A percentile compares a stretch with the other conserved stretches of the same genome.
These are phyloP conservation scores for Cryptocephalus moraei DNA, from an alignment of 2,888 invertebrate genomes.

Conservation along the genomic window DNA sequence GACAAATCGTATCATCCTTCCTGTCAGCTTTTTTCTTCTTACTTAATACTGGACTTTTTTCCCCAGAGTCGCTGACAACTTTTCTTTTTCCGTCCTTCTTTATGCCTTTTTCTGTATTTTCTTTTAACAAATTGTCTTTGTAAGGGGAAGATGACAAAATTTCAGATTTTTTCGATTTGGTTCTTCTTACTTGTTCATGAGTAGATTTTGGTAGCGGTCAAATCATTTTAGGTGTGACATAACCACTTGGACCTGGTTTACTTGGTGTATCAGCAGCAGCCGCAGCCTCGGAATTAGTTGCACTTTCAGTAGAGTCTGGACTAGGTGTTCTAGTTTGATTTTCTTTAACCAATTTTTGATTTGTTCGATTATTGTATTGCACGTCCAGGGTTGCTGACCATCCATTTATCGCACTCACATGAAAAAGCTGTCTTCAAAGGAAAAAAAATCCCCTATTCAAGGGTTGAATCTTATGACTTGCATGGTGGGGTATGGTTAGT, in stretches of 20 bases:
- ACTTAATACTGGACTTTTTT: no score
- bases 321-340: not conserved
- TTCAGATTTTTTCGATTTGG: constrained; percentile 1
- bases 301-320: not conserved
- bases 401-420: no score
- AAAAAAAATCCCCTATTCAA: no score
- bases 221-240: not conserved
- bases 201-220: not conserved
- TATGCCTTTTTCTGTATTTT: not conserved
- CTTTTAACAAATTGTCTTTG: not conserved
- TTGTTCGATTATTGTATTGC: no score
- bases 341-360: no score
- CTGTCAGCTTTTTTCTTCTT: not conserved
- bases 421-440: no score
- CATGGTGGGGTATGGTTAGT: no score
- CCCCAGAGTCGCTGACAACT: no score
- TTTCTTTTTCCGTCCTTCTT: not conserved
- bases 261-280: not conserved
- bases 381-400: no score
- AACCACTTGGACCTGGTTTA: not conserved
- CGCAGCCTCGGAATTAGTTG: not conserved
- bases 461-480: no score
- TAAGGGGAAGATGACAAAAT: not conserved
- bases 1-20: not conserved
- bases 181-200: not conserved